Conservation (phyloP, 2,797 vertebrate species). For the Arrhamphus sclerolepis region DNA sequence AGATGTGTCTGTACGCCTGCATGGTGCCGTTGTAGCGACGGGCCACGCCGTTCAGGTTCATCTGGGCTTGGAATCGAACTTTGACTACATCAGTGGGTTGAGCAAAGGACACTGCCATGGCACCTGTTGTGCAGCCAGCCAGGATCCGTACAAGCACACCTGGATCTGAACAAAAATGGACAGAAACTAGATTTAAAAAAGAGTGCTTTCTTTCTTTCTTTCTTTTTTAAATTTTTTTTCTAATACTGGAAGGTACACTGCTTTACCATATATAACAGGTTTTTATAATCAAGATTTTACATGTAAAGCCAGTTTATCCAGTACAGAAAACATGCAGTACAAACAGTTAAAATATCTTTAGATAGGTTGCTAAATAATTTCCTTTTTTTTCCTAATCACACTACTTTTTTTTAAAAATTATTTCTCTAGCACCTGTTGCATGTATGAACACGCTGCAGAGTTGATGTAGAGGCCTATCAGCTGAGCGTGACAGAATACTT, state of each 20-base stretch:
- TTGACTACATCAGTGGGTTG: slow-evolving; percentile 91
- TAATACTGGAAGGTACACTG: background rate
- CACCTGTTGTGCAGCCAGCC: slow-evolving; percentile 87
- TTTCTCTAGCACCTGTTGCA: background rate
- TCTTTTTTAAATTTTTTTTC: no score
- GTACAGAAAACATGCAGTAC: background rate
- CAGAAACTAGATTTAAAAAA: no score
- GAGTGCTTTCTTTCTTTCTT: no score
- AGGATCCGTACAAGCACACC: slow-evolving; percentile 80
- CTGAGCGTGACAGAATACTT: background rate
- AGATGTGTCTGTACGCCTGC: slow-evolving; percentile 88
- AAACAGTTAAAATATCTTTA: background rate
- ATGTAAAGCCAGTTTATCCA: background rate
- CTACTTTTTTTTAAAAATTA: background rate
- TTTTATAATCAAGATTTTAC: background rate
- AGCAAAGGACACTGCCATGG: slow-evolving; percentile 86
- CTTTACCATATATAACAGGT: no score
- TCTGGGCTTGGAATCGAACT: slow-evolving; percentile 89
- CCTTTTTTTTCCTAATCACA: background rate
- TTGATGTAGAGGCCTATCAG: background rate
- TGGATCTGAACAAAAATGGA: slow-evolving; percentile 67
- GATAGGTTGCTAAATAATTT: background rate
- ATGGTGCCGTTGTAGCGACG: slow-evolving; percentile 87
- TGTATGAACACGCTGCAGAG: no score
- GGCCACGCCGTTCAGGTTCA: slow-evolving; percentile 81